These are phyloP conservation scores for Eubasilissa regina DNA, from an alignment of 1,140 invertebrate species.

Conservation along the genomic window DNA sequence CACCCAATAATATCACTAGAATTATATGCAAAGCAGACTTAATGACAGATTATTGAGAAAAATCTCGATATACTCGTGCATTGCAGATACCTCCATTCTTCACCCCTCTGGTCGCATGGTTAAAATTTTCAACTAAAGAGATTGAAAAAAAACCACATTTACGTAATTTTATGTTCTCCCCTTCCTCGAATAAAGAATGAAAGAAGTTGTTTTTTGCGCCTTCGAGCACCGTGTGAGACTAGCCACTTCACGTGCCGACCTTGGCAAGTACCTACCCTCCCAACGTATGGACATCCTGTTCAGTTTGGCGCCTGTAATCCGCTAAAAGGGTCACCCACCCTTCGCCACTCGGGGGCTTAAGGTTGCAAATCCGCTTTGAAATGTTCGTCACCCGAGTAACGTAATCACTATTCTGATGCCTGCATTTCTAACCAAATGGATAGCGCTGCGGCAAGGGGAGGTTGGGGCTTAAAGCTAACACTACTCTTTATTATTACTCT, in stretches of 20 bases:
- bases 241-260: neutral
- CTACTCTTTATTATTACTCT: neutral
- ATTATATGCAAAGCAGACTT: too few relatives aligned
- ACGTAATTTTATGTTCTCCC: too few relatives aligned
- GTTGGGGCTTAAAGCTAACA: neutral
- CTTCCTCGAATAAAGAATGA: too few relatives aligned
- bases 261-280: neutral
- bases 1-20: too few relatives aligned
- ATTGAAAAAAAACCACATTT: too few relatives aligned
- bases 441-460: neutral
- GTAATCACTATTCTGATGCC: constrained; percentile 55
- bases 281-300: constrained; percentile 15
- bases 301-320: constrained; percentile 50
- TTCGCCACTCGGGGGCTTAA: constrained; percentile 32
- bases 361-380: constrained; percentile 57
- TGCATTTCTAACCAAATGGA: constrained; percentile 39
- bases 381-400: constrained; percentile 57
- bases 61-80: too few relatives aligned
- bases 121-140: too few relatives aligned
- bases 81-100: too few relatives aligned
- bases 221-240: too few relatives aligned
- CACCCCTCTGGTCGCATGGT: too few relatives aligned
- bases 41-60: too few relatives aligned
- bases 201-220: too few relatives aligned
- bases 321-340: constrained; percentile 53